phyloP scores from a whole-genome alignment of 2,797 vertebrate species.

The Psittacula echo region DNA sequence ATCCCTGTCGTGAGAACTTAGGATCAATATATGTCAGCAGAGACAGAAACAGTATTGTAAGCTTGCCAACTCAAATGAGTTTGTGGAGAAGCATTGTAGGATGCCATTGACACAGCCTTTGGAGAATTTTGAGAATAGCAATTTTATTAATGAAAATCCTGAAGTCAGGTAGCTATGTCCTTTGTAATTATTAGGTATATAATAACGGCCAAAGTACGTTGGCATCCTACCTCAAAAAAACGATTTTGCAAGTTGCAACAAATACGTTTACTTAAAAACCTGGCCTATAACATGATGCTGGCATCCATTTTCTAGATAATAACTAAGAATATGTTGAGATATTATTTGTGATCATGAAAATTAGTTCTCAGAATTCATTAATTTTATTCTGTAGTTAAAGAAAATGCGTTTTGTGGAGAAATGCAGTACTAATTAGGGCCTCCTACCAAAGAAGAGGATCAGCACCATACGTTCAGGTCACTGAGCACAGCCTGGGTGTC shows the following conservation, averaged over 20 bases:
- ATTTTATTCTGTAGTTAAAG: neutral
- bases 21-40: conserved; percentile 29
- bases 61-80: neutral
- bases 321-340: neutral
- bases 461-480: neutral
- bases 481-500: neutral
- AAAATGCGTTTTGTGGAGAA: neutral
- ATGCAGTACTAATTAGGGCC: neutral
- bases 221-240: neutral
- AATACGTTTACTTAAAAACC: neutral
- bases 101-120: neutral
- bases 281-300: neutral
- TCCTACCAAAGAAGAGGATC: neutral
- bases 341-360: neutral
- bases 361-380: neutral
- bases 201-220: neutral
- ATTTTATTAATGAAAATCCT: neutral
- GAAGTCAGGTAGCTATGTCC: neutral
- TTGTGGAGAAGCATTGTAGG: neutral
- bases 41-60: conserved; percentile 2
- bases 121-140: neutral
- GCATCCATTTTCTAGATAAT: neutral
- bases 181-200: neutral
- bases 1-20: conserved; percentile 8
- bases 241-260: neutral